These are phyloP conservation scores for Thysanoteuthis rhombus DNA, from an alignment of 2,888 invertebrate genomes.

Conservation along the genomic window DNA sequence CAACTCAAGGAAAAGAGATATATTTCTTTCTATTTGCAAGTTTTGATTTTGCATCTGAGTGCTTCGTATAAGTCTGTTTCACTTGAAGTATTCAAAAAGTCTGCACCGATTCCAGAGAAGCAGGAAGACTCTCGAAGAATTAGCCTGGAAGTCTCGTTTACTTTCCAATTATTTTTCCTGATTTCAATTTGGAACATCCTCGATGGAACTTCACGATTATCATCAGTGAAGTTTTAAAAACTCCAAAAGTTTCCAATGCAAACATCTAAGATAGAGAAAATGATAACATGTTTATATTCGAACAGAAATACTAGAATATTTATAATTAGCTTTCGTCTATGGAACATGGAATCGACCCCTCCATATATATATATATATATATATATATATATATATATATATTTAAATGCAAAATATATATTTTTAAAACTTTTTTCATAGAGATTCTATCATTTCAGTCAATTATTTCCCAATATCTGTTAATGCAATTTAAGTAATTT, in stretches of 20 bases:
- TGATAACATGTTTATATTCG: neutral
- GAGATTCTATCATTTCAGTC: no score
- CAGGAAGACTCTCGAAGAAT: neutral
- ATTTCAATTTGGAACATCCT: no score
- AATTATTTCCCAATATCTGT: no score
- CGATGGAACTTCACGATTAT: neutral
- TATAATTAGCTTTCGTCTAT: neutral
- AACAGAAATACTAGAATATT: neutral
- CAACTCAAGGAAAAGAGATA: no score
- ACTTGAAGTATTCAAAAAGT: neutral
- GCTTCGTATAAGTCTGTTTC: no score
- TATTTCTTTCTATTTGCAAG: no score
- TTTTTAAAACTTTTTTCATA: no score
- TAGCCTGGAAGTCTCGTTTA: neutral
- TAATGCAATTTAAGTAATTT: no score
- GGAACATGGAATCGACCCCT: neutral
- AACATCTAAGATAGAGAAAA: neutral
- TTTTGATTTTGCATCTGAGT: no score
- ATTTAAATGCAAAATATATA: no score
- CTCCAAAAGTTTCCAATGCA: neutral
- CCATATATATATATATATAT: neutral
- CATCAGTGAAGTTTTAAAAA: neutral
- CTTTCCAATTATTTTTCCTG: neutral
- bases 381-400: neutral
- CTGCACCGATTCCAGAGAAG: neutral